These are phyloP conservation scores for Dicranocentrus wangi DNA, from an alignment of 2,888 invertebrate genomes.

Conservation along the genomic window DNA sequence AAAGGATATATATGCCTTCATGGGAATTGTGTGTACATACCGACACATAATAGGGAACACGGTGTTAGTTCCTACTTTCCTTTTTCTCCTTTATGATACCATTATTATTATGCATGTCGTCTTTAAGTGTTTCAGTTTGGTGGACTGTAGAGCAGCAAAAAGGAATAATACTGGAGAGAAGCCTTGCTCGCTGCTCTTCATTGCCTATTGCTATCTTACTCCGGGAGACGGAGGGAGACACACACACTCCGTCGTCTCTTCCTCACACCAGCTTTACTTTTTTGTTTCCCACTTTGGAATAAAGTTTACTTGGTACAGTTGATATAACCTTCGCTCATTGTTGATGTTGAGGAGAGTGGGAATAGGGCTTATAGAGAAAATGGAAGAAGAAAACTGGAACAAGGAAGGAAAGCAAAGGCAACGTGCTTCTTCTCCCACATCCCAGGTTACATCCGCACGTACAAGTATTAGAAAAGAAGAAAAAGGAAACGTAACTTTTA, in stretches of 20 bases:
- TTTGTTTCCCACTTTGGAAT: background rate
- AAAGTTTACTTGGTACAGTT: background rate
- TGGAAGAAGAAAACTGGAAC: background rate
- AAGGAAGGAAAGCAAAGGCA: background rate
- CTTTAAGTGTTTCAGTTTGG: constrained; percentile 25
- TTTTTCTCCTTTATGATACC: background rate
- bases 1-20: background rate
- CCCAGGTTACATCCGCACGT: constrained; percentile 8
- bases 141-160: background rate
- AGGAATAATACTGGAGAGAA: constrained; percentile 8
- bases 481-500: constrained; percentile 24
- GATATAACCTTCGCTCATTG: constrained; percentile 2
- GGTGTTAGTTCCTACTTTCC: constrained; percentile 15
- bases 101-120: constrained; percentile 22
- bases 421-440: constrained; percentile 7
- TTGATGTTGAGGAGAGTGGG: background rate
- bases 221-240: too few relatives aligned
- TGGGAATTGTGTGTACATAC: constrained; percentile 3
- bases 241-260: too few relatives aligned
- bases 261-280: background rate
- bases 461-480: constrained; percentile 2
- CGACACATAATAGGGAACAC: background rate
- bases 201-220: background rate
- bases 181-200: background rate
- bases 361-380: background rate